A percentile compares a stretch with the other conserved stretches of the same genome.
Conservation (phyloP, 2,797 vertebrate species). For the Hyperoplus immaculatus region DNA sequence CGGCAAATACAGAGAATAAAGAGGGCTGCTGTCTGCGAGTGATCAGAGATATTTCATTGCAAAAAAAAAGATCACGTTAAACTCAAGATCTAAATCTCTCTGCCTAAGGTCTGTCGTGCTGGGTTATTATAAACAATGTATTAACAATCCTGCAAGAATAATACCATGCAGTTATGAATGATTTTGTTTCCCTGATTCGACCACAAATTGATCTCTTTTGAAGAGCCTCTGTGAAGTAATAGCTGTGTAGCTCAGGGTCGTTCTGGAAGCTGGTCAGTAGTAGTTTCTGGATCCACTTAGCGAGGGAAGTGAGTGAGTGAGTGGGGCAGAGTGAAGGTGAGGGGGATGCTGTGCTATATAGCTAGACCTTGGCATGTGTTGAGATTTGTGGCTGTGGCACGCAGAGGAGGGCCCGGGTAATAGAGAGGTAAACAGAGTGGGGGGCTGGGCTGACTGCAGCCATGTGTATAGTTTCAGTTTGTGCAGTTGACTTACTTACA, state of each 20-base stretch:
- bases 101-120: not conserved
- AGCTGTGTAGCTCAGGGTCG: slow-evolving; percentile 7
- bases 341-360: slow-evolving; percentile 26
- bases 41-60: not conserved
- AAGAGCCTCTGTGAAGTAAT: slow-evolving; percentile 23
- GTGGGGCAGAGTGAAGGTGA: slow-evolving; percentile 38
- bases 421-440: slow-evolving; percentile 52
- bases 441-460: slow-evolving; percentile 55
- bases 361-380: slow-evolving; percentile 55
- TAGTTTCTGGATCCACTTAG: slow-evolving; percentile 63
- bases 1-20: slow-evolving; percentile 9
- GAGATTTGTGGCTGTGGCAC: slow-evolving; percentile 68
- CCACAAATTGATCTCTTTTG: slow-evolving; percentile 30
- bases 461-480: slow-evolving; percentile 37
- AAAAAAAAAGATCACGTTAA: slow-evolving; percentile 19
- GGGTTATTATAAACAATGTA: not conserved
- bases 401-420: slow-evolving; percentile 43
- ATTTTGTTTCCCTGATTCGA: not conserved
- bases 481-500: slow-evolving; percentile 29
- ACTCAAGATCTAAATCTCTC: not conserved
- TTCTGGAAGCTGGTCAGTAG: slow-evolving; percentile 19
- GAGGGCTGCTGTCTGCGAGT: slow-evolving; percentile 14
- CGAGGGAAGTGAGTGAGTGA: slow-evolving; percentile 11
- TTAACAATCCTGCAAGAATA: not conserved
- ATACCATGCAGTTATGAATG: not conserved